Evolutionary conservation across 2,888 invertebrate genomes (phyloP).

Genomic region (Ochropacha duplaris): DNA sequence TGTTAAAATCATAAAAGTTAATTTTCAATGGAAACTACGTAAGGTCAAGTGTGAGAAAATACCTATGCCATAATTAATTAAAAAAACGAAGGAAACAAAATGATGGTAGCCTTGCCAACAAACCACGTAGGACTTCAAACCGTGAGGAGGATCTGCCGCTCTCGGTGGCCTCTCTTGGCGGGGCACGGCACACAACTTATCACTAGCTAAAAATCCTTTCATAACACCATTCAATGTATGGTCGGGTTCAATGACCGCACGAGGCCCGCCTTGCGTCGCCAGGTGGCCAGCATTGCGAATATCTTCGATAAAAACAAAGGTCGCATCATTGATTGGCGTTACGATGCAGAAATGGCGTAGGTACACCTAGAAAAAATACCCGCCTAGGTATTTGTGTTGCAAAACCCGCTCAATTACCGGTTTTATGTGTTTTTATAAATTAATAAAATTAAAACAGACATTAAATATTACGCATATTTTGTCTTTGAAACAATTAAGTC

Average conservation of each 20-base stretch:
- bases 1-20: background rate
- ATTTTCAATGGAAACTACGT: conserved; percentile 7
- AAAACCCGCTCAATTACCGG: background rate
- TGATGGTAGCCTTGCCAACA: conserved; percentile 68
- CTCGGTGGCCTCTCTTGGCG: conserved; percentile 57
- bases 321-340: conserved; percentile 45
- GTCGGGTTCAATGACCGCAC: conserved; percentile 38
- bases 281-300: conserved; percentile 36
- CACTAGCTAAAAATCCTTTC: conserved; percentile 45
- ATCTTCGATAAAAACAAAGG: conserved; percentile 32
- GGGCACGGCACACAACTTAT: conserved; percentile 45
- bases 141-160: conserved; percentile 67
- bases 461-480: too few species aligned
- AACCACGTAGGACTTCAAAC: conserved; percentile 68
- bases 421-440: background rate
- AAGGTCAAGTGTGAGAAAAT: background rate
- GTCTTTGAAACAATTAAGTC: too few species aligned
- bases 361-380: conserved; percentile 22
- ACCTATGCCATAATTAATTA: background rate
- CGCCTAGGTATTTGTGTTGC: background rate
- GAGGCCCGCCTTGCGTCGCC: conserved; percentile 29
- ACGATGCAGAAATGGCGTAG: conserved; percentile 38
- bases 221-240: conserved; percentile 46
- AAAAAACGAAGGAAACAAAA: conserved; percentile 26
- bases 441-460: too few species aligned